Conservation (phyloP, 2,888 invertebrate species). For the Nematopogon swammerdamellus region DNA sequence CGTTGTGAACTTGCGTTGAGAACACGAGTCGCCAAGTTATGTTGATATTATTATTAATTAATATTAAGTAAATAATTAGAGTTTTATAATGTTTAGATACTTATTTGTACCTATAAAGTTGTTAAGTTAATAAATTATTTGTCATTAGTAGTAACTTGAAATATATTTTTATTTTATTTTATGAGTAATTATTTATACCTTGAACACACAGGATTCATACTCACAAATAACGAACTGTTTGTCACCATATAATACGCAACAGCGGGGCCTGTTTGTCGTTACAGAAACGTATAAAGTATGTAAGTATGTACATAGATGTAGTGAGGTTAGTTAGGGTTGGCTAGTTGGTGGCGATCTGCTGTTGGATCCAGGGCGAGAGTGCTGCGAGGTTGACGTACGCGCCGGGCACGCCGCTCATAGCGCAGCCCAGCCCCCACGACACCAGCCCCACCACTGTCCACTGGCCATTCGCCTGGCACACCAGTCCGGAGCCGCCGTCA, state of each 20-base stretch:
- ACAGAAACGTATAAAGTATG: too few relatives aligned
- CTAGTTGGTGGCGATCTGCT: constrained; percentile 33
- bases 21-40: constrained; percentile 43
- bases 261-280: too few relatives aligned
- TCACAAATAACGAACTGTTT: too few relatives aligned
- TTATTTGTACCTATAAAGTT: constrained; percentile 41
- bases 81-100: constrained; percentile 49
- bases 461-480: constrained; percentile 56
- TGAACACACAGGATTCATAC: too few relatives aligned
- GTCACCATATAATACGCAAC: too few relatives aligned
- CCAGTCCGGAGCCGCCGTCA: constrained; percentile 71
- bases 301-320: too few relatives aligned
- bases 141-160: constrained; percentile 18
- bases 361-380: constrained; percentile 65
- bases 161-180: background rate
- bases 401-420: constrained; percentile 65
- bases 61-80: constrained; percentile 19
- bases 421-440: constrained; percentile 74
- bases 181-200: too few relatives aligned
- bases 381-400: constrained; percentile 74
- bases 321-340: too few relatives aligned
- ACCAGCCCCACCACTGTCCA: constrained; percentile 67
- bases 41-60: constrained; percentile 28
- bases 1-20: constrained; percentile 47
- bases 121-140: constrained; percentile 51